Evolutionary conservation across 2,797 vertebrate species (phyloP).

Genomic region (Schizopygopsis pylzovi): DNA sequence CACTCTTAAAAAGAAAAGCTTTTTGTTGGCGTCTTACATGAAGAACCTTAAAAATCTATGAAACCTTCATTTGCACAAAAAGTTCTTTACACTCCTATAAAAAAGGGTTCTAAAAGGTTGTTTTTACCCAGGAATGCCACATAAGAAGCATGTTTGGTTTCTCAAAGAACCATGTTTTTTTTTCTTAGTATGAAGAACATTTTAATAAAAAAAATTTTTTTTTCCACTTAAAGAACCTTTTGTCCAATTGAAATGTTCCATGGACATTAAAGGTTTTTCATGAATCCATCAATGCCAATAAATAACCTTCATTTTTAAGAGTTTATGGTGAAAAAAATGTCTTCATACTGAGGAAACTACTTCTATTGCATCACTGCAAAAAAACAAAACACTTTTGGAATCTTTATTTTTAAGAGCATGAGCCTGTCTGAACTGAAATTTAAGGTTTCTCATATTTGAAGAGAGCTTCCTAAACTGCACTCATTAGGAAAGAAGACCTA

Average conservation of each 20-base stretch:
- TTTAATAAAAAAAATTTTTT: not conserved
- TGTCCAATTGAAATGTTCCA: not conserved
- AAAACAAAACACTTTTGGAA: not conserved
- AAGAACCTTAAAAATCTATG: conserved; percentile 1
- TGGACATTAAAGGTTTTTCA: not conserved
- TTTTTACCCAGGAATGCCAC: not conserved
- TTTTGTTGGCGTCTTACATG: not conserved
- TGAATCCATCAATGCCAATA: not conserved
- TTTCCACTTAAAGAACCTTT: not conserved
- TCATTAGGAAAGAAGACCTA: conserved; percentile 39
- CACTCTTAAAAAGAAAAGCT: not conserved
- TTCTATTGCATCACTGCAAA: not conserved
- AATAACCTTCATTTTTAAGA: not conserved
- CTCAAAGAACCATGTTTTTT: not conserved
- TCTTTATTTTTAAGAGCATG: not conserved
- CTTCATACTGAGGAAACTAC: too few species aligned
- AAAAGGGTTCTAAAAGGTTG: not conserved
- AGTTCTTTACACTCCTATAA: not conserved
- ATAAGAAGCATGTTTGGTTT: not conserved
- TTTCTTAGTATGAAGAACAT: too few species aligned
- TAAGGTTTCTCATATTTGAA: not conserved
- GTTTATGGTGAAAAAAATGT: not conserved
- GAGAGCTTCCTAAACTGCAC: not conserved
- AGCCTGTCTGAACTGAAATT: not conserved
- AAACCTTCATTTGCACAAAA: not conserved